phyloP scores from a whole-genome alignment of 2,888 invertebrate species.

The Colletes collaris region DNA sequence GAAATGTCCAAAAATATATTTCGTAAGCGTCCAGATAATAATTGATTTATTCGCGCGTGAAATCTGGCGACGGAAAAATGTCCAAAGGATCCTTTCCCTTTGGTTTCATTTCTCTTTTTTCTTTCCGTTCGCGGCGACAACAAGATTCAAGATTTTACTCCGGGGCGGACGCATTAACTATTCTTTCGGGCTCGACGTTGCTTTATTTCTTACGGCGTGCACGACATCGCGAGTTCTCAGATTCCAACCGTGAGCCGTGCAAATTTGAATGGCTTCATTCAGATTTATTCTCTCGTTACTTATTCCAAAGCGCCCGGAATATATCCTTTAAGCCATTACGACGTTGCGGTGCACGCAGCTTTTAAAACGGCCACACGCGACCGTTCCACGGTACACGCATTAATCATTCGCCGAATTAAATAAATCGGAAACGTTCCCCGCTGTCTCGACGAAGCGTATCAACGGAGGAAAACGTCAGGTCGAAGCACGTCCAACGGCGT shows the following conservation, averaged over 20 bases:
- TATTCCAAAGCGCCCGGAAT: constrained; percentile 20
- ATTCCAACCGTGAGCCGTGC: neutral
- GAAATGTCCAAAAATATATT: too few species aligned
- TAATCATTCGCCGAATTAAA: constrained; percentile 33
- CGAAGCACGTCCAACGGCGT: too few species aligned
- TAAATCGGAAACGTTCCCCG: too few species aligned
- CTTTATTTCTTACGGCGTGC: constrained; percentile 1
- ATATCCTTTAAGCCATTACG: constrained; percentile 21
- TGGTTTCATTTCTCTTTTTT: neutral
- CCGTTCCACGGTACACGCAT: constrained; percentile 11
- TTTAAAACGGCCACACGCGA: constrained; percentile 22
- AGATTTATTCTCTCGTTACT: constrained; percentile 27
- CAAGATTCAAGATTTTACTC: constrained; percentile 6
- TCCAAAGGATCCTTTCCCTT: constrained; percentile 17
- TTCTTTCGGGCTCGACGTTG: constrained; percentile 4
- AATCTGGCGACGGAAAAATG: neutral
- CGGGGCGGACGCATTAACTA: constrained; percentile 17
- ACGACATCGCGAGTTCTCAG: neutral
- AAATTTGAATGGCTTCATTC: constrained; percentile 29
- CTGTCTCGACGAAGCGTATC: too few species aligned
- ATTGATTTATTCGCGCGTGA: neutral
- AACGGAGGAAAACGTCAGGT: too few species aligned
- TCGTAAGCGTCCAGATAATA: too few species aligned
- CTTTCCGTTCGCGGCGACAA: neutral
- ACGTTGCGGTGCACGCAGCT: constrained; percentile 18